Base-by-base conservation (phyloP, 2,888 invertebrate species). In the Ormyrus rosae region DNA sequence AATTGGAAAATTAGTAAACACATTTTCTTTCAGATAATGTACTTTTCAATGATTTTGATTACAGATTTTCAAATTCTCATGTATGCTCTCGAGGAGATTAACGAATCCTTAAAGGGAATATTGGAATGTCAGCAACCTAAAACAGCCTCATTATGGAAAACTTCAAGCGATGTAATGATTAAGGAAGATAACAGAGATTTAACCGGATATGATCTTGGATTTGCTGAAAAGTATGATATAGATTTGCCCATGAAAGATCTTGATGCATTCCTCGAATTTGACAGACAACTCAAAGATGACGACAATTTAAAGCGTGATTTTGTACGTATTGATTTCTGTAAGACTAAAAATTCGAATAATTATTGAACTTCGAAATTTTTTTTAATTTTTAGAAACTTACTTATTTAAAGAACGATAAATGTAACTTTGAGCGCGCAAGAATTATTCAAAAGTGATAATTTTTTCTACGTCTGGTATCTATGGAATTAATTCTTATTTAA, bases 181-280 rank as follows among this genome's bases (percentile, higher is more conserved):
- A 19, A 19, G 65, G 50, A 68, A 45, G 55, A 45, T 11, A 8
- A 34, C 19, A 51, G 19, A 1, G n/a, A 3, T 7, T 13, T 19
- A 7, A 11, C 13, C 34, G 60, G 4, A 7, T 67, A 51, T 45
- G 70, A 77, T 50, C 55, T 13, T 10, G 55, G 55, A 8, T 72
- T 78, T 10, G 53, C 64, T 10, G 58, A 70, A 6, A 71, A 65
- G 10, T 78, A 71, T 34, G 64, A 51, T 46, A 50, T 78, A 1
- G 65, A 71, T 3, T 48, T 78, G 4, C 78, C 71, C 1, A 55
- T 71, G 10, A 70, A 77, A 19, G 48, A 69, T 2, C 55, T 77
- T 3, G 1, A 51, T 5, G 77, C 64, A 9, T 78, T 78, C 34
- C 11, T 50, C 7, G 13, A 61, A n/a, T 78, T 78, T 10, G 77